These are phyloP conservation scores for Trichopoda pennipes DNA, from an alignment of 2,888 invertebrate species.

Conservation along the genomic window DNA sequence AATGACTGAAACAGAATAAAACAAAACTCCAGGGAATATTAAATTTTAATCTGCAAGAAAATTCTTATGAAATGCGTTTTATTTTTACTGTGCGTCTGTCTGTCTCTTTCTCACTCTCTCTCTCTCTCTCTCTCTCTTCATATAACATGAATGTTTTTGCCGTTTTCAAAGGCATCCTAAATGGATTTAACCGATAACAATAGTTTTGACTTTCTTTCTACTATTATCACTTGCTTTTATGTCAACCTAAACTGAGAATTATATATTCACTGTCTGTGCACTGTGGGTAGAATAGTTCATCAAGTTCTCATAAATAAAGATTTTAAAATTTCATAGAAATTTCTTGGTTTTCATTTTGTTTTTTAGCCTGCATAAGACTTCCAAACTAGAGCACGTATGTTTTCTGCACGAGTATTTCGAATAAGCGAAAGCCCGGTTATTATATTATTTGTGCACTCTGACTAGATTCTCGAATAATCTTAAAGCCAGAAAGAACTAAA, in stretches of 20 bases:
- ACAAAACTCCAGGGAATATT: not conserved
- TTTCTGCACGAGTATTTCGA: too few species aligned
- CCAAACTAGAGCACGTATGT: too few species aligned
- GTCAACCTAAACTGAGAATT: not conserved
- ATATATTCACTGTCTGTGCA: not conserved
- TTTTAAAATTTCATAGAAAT: not conserved
- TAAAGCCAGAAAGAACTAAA: too few species aligned
- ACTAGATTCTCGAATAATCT: too few species aligned
- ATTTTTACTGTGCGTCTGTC: not conserved
- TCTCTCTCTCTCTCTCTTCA: not conserved
- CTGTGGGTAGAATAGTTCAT: not conserved
- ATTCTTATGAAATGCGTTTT: not conserved
- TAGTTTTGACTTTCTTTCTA: not conserved
- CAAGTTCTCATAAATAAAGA: not conserved
- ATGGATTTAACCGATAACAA: conserved; percentile 10
- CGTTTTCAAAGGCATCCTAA: not conserved
- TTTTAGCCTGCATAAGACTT: too few species aligned
- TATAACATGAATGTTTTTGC: too few species aligned
- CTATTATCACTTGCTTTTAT: not conserved
- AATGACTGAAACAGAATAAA: not conserved
- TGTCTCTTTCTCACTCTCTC: not conserved
- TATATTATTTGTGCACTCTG: too few species aligned
- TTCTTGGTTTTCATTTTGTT: not conserved
- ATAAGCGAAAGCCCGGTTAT: too few species aligned
- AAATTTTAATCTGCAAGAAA: conserved; percentile 11